Percentiles rank a stretch among this genome's conserved stretches.
These are phyloP conservation scores for Pitangus sulphuratus DNA, from an alignment of 2,797 vertebrate species.

Conservation along the genomic window DNA sequence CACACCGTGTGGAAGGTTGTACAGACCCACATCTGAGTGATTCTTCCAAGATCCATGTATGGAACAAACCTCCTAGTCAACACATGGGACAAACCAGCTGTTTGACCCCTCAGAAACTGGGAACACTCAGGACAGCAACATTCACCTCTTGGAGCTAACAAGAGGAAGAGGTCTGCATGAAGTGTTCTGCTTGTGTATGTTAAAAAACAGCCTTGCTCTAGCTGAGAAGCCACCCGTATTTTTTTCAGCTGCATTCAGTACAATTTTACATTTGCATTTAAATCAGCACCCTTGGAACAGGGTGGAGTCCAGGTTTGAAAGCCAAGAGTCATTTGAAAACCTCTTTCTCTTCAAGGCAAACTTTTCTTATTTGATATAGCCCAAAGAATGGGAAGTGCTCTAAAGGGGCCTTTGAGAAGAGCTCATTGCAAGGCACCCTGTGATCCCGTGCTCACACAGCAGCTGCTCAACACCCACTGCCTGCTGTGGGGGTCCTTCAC, in stretches of 20 bases:
- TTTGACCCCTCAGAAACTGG: neutral
- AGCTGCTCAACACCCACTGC: neutral
- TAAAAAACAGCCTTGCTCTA: neutral
- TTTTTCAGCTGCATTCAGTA: neutral
- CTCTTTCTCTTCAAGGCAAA: neutral
- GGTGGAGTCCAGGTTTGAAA: neutral
- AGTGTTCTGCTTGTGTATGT: neutral
- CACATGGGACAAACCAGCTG: rapidly evolving
- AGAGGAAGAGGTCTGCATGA: neutral
- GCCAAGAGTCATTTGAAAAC: neutral
- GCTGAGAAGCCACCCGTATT: neutral
- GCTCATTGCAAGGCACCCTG: rapidly evolving
- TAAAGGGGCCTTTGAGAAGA: neutral
- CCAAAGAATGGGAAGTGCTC: neutral
- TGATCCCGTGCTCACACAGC: rapidly evolving
- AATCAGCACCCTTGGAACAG: neutral
- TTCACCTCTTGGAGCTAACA: neutral
- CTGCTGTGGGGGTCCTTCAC: neutral
- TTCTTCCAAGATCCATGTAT: neutral
- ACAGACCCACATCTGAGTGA: neutral
- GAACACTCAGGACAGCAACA: neutral
- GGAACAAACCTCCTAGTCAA: neutral
- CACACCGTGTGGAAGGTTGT: neutral
- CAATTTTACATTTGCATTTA: neutral
- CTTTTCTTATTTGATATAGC: neutral